A percentile compares a stretch with the other conserved stretches of the same genome.
Conservation (phyloP, 2,797 vertebrate genomes). For the Cichlasoma orientale region DNA sequence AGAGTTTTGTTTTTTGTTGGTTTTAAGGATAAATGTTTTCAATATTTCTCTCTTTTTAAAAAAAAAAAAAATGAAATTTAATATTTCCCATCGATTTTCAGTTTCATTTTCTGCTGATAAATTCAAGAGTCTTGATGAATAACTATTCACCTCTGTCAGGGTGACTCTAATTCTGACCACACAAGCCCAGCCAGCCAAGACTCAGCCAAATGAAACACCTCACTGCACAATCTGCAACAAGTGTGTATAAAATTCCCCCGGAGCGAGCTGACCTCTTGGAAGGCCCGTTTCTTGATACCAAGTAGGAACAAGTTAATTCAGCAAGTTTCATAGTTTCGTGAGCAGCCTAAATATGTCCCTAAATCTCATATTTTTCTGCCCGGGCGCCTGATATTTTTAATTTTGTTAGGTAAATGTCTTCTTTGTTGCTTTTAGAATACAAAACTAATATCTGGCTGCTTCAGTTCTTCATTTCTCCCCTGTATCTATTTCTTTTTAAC, state of each 20-base stretch:
- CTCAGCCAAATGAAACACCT: slow-evolving; percentile 14
- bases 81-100: background rate
- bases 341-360: background rate
- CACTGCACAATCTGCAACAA: slow-evolving; percentile 4
- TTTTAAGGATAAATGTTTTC: background rate
- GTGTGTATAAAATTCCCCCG: background rate
- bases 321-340: background rate
- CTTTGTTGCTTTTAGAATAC: background rate
- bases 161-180: slow-evolving; percentile 9
- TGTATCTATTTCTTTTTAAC: slow-evolving; percentile 45
- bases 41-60: background rate
- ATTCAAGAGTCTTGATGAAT: background rate
- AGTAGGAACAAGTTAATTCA: background rate
- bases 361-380: background rate
- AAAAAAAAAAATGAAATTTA: background rate
- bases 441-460: background rate
- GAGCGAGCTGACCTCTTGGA: background rate
- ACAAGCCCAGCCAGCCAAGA: background rate
- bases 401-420: background rate
- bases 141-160: background rate
- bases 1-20: background rate
- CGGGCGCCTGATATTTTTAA: background rate
- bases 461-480: slow-evolving; percentile 55
- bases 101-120: background rate
- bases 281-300: background rate